Conservation (phyloP, 2,113 vertebrate genomes). For the Micronisus gabar region DNA sequence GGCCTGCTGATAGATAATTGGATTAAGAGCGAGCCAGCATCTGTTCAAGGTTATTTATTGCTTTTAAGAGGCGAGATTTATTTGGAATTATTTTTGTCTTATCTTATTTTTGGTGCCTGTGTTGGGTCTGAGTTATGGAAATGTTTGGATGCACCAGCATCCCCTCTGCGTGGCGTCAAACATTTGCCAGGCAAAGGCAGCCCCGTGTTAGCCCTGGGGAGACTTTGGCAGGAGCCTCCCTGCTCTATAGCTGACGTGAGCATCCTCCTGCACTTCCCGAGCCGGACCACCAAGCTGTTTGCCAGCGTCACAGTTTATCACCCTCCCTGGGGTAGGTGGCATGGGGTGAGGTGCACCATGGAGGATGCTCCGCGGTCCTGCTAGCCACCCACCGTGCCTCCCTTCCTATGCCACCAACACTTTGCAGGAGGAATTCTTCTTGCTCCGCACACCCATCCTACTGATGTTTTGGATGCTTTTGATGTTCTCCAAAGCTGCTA, state of each 20-base stretch:
- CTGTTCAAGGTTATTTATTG: slow-evolving; percentile 11
- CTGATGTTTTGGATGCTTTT: not conserved
- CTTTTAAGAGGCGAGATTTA: not conserved
- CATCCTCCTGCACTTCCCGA: accelerated
- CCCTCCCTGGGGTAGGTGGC: not conserved
- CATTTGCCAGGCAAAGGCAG: not conserved
- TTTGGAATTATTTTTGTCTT: not conserved
- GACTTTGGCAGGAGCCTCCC: not conserved
- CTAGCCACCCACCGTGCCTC: accelerated
- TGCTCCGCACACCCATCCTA: not conserved
- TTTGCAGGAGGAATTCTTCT: not conserved
- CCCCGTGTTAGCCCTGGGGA: not conserved
- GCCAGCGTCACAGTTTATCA: not conserved
- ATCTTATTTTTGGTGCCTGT: not conserved
- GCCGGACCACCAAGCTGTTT: not conserved
- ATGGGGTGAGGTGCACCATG: not conserved
- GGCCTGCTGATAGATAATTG: not conserved
- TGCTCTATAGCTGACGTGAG: not conserved
- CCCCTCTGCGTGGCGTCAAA: not conserved
- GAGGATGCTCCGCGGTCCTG: not conserved
- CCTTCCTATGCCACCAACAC: too few relatives aligned
- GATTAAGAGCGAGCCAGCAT: not conserved
- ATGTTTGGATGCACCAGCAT: not conserved
- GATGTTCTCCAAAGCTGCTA: not conserved
- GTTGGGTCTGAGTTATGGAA: not conserved